These are phyloP conservation scores for Listronotus oregonensis DNA, from an alignment of 1,140 invertebrate genomes.

Conservation along the genomic window DNA sequence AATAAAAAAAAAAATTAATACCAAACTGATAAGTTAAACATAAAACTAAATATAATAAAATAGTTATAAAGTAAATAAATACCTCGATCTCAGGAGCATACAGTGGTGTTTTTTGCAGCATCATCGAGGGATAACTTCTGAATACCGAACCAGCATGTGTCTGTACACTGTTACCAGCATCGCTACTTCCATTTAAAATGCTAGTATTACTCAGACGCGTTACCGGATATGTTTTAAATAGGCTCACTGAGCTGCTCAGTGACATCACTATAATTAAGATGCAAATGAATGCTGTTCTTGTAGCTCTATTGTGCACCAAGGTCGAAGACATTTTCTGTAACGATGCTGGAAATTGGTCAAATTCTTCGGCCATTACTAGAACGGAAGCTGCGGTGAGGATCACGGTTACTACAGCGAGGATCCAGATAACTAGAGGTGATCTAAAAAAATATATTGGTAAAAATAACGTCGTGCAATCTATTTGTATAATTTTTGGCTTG, in stretches of 20 bases:
- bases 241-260: conserved; percentile 52
- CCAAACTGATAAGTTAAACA: no score
- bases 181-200: neutral
- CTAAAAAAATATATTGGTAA: conserved; percentile 23
- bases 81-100: conserved; percentile 17
- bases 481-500: no score
- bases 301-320: conserved; percentile 70
- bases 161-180: neutral
- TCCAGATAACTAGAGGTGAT: conserved; percentile 35
- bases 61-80: no score
- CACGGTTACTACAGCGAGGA: conserved; percentile 67
- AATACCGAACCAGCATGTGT: neutral
- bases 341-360: conserved; percentile 66
- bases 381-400: conserved; percentile 70
- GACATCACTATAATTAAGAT: conserved; percentile 80
- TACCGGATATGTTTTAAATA: conserved; percentile 21
- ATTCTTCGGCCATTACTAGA: conserved; percentile 86
- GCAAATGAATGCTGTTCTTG: conserved; percentile 79
- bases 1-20: no score
- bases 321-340: conserved; percentile 74
- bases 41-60: no score
- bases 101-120: conserved; percentile 15
- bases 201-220: neutral
- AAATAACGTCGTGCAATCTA: no score
- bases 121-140: neutral